Evolutionary conservation across 2,888 invertebrate species (phyloP).

Genomic region (Diadromus collaris): DNA sequence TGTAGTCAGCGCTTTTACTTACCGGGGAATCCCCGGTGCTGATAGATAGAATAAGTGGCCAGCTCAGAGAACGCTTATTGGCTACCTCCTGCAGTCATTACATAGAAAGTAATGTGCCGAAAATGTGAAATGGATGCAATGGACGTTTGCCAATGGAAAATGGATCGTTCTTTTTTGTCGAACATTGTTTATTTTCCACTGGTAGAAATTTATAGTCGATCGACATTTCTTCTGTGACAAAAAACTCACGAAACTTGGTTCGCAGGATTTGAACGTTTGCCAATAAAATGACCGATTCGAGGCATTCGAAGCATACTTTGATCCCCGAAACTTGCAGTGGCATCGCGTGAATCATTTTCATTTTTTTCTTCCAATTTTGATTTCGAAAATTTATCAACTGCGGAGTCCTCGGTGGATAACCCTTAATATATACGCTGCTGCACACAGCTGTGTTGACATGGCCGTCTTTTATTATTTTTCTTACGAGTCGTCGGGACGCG

Average conservation of each 20-base stretch:
- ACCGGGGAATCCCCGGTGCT: conserved; percentile 18
- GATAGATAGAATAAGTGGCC: not conserved
- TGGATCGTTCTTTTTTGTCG: not conserved
- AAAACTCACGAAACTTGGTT: not conserved
- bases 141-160: not conserved
- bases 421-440: not conserved
- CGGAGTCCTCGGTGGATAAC: not conserved
- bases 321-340: not conserved
- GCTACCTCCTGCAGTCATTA: too few relatives aligned
- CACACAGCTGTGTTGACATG: not conserved
- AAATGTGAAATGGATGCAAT: conserved; percentile 3
- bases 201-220: conserved; percentile 3
- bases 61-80: not conserved
- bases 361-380: not conserved
- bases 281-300: conserved; percentile 1
- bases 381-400: not conserved
- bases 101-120: not conserved
- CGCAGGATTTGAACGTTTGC: not conserved
- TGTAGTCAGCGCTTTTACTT: not conserved
- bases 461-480: not conserved
- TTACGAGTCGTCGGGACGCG: not conserved
- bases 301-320: not conserved
- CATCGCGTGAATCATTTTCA: not conserved
- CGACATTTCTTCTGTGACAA: not conserved
- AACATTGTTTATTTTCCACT: not conserved